phyloP scores from a whole-genome alignment of 2,797 vertebrate genomes.

The Gallinago stenura region DNA sequence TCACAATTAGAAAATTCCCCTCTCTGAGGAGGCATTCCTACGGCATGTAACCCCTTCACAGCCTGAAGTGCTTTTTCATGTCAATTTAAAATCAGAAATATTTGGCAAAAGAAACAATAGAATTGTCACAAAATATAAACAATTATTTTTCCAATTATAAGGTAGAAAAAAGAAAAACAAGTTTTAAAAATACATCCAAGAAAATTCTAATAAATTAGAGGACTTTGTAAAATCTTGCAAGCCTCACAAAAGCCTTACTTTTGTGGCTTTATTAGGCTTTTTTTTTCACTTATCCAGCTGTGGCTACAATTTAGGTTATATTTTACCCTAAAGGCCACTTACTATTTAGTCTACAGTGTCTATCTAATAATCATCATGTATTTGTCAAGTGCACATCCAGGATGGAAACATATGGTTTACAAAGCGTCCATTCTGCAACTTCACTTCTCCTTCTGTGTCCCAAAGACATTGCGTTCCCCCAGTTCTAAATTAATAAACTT shows the following conservation, averaged over 20 bases:
- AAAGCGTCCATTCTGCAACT: background rate
- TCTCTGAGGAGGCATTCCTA: background rate
- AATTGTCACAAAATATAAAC: background rate
- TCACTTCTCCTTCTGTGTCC: background rate
- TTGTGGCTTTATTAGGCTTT: background rate
- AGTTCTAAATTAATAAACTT: background rate
- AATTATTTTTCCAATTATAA: background rate
- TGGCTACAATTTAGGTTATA: background rate
- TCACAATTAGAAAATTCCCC: background rate
- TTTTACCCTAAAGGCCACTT: background rate
- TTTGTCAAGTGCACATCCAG: background rate
- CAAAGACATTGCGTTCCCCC: background rate
- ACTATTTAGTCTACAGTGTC: conserved; percentile 21
- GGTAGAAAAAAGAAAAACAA: background rate
- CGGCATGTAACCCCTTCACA: background rate
- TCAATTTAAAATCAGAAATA: background rate
- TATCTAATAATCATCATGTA: background rate
- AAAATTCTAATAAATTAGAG: background rate
- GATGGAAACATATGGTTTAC: background rate
- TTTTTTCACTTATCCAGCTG: background rate
- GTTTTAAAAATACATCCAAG: background rate
- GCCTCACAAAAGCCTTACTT: background rate
- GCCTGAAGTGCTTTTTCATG: background rate
- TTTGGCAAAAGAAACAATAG: background rate
- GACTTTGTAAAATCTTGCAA: background rate